A percentile compares a stretch with the other conserved stretches of the same genome.
Conservation (phyloP, 2,888 invertebrate genomes). For the Mythimna pallens region DNA sequence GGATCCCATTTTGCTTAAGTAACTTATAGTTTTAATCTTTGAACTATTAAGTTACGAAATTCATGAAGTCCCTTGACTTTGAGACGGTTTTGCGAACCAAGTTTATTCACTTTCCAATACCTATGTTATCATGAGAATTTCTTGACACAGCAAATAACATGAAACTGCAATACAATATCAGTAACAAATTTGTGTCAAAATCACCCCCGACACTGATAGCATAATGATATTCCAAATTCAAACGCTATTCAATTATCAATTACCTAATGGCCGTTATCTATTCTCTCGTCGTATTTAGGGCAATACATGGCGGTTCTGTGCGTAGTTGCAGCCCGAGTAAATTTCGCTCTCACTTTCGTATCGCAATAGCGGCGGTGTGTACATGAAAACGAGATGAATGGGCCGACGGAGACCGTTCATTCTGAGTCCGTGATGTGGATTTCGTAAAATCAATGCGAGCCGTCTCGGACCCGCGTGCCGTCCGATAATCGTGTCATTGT, state of each 20-base stretch:
- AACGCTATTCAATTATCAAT: slow-evolving; percentile 65
- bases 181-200: slow-evolving; percentile 36
- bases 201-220: slow-evolving; percentile 27
- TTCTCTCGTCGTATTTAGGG: slow-evolving; percentile 83
- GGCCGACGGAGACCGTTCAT: slow-evolving; percentile 87
- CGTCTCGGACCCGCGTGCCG: slow-evolving; percentile 83
- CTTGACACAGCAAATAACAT: slow-evolving; percentile 13
- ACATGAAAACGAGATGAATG: slow-evolving; percentile 91
- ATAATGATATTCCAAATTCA: slow-evolving; percentile 56
- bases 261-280: slow-evolving; percentile 72
- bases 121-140: background rate
- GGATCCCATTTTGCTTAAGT: background rate
- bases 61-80: background rate
- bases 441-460: slow-evolving; percentile 88
- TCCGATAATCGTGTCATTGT: slow-evolving; percentile 86
- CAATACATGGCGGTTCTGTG: slow-evolving; percentile 76
- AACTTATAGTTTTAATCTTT: slow-evolving; percentile 5
- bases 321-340: slow-evolving; percentile 86
- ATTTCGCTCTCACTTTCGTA: slow-evolving; percentile 90
- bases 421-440: slow-evolving; percentile 87
- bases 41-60: slow-evolving; percentile 11
- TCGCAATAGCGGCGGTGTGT: slow-evolving; percentile 86
- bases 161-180: slow-evolving; percentile 13
- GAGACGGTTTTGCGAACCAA: background rate
- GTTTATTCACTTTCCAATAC: background rate